Conservation (phyloP, 2,888 invertebrate genomes). For the Calameuta filiformis region DNA sequence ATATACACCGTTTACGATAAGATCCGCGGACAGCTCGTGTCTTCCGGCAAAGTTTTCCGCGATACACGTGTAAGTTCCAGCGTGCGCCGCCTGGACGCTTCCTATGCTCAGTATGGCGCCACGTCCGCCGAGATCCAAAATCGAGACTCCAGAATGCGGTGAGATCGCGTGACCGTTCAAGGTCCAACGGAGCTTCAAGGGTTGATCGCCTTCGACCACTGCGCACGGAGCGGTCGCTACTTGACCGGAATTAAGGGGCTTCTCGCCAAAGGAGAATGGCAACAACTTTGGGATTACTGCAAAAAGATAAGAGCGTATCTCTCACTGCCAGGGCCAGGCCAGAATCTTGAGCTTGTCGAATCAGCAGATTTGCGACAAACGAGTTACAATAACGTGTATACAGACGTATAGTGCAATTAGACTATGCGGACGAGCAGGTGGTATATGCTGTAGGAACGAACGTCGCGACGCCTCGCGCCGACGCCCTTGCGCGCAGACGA, state of each 20-base stretch:
- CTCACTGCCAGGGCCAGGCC: not conserved
- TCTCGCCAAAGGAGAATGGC: slow-evolving; percentile 72
- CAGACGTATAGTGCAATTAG: not conserved
- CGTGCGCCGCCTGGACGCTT: slow-evolving; percentile 70
- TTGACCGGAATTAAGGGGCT: slow-evolving; percentile 72
- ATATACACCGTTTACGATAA: slow-evolving; percentile 69
- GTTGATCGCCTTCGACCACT: slow-evolving; percentile 74
- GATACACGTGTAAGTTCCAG: slow-evolving; percentile 72
- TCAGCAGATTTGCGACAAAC: too few species aligned
- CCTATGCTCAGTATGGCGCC: slow-evolving; percentile 73
- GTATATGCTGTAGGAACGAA: too few species aligned
- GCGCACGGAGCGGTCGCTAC: slow-evolving; percentile 72
- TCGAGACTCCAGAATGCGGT: slow-evolving; percentile 67
- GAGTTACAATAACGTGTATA: too few species aligned
- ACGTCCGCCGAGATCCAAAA: slow-evolving; percentile 73
- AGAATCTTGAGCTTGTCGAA: too few species aligned
- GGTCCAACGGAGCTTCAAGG: slow-evolving; percentile 74
- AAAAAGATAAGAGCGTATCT: slow-evolving; percentile 42
- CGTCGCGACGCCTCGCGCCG: too few species aligned
- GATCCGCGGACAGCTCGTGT: slow-evolving; percentile 68
- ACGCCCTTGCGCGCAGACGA: too few species aligned
- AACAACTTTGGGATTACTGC: slow-evolving; percentile 63
- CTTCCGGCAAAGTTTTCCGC: slow-evolving; percentile 71
- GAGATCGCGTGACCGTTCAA: slow-evolving; percentile 64
- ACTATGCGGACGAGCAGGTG: too few species aligned